Evolutionary conservation across 92 coral and sea anemone genomes (phyloP), one percentile per base, ranked within the genome.

Genomic region (Epizoanthus rinbou): DNA sequence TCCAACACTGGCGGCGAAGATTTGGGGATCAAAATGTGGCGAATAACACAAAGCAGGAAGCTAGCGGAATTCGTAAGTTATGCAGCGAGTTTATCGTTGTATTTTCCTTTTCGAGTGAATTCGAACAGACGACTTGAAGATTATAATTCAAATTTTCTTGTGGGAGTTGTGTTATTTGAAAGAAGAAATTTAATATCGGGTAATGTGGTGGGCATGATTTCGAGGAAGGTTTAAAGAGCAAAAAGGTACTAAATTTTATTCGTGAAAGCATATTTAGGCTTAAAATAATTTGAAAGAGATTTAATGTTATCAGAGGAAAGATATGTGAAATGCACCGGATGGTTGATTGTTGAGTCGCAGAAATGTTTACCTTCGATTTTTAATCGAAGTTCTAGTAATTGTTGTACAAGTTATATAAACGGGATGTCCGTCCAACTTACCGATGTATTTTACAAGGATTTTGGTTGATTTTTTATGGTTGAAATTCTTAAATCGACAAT

Each of bases 11-110:
- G 24, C 82, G 59, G 70, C 82, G 59, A 56, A 63, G 58, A 53
- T 57, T 75, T 23, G 31, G 73, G 53, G 74, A 19, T 88, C 41
- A 87, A 76, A 72, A 93, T 93, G 98, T 93, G 98, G 98, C 85
- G 98, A 72, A 93, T 93, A 3, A 93, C 98, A 6, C 92, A 94
- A 53, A 93, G 90, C 18, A 87, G 98, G 79, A 93, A 93, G 78
- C 98, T 93, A 19, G 98, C 98, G 43, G 98, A 93, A 73, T 93
- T 93, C 81, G 98, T 93, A 93, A 93, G 98, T 93, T 65, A 62
- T 63, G 50, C 31, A 59, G 15, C 37, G 69, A n/a, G 58, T 62
- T 47, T 25, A 14, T 39, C 71, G 47, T 60, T 19, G 57, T 19
- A 21, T 47, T 60, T 39, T 11, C 28, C 31, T n/a, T 15, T 60